Evolutionary conservation across 2,113 vertebrate genomes (phyloP), one percentile per base, ranked within the genome.

Genomic region (Phalacrocorax brasilianus): DNA sequence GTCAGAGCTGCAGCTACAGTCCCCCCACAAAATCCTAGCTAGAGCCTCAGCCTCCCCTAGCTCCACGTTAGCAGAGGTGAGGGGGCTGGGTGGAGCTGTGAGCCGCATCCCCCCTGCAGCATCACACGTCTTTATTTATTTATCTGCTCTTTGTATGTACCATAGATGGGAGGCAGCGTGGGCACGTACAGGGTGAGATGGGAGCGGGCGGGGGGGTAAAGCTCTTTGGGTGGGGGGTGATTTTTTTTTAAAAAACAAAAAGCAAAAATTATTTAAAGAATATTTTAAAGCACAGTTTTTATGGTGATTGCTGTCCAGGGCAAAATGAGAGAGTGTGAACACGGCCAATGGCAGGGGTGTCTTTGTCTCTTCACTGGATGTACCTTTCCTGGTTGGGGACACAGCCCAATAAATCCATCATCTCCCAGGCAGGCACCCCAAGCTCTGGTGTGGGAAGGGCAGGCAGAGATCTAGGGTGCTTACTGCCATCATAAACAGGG

Each of bases 221-320:
- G 77, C 70, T 20, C 20, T 63, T 81, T 68, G 47, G 75, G 68
- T 44, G 55, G 35, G 27, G 33, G 32, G 8, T 22, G 14, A 44
- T 28, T 73, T 45, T 40, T 53, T 89, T 74, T 92, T 94, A 85
- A 0, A 32, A 93, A 93, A 75, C 55, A 75, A 86, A 94, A 90
- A 93, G 87, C 93, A 94, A 66, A 96, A 96, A 94, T 94, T 97
- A 97, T 97, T 97, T 97, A 97, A 97, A 95, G 30, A 95, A 93
- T 95, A 89, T 97, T 97, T 96, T 95, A 89, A 96, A 96, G 94
- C 96, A 95, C 93, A 87, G 89, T 67, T 93, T 89, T 88, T 61
- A 77, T 75, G 80, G 71, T 94, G 92, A 58, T 93, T 79, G 96
- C 80, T 86, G 89, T 89, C 89, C 78, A 42, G 67, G 59, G 56